phyloP scores from a whole-genome alignment of 2,113 vertebrate species.

The Eubucco bourcierii region DNA sequence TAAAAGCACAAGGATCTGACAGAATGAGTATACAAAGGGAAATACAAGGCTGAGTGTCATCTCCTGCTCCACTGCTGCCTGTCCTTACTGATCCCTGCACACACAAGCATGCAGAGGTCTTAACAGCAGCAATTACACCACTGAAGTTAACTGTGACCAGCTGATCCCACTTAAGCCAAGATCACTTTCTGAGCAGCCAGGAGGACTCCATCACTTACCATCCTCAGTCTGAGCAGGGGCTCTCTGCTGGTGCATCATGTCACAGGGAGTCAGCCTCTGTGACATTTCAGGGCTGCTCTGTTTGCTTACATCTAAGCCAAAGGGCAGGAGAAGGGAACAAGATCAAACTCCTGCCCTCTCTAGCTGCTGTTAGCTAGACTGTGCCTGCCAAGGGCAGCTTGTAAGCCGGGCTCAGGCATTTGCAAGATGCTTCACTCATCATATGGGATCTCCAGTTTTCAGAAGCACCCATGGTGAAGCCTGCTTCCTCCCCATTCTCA shows the following conservation, averaged over 20 bases:
- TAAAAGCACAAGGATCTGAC: not conserved
- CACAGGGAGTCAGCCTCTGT: not conserved
- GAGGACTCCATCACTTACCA: not conserved
- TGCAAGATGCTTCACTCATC: not conserved
- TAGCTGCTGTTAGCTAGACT: not conserved
- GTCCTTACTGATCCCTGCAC: accelerated
- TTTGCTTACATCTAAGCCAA: not conserved
- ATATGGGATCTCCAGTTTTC: not conserved
- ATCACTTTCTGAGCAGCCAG: not conserved
- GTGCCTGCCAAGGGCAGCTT: too few relatives aligned
- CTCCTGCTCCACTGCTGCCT: not conserved
- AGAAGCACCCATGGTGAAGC: not conserved
- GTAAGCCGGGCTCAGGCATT: not conserved
- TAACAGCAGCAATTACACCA: not conserved
- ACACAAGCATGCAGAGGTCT: not conserved
- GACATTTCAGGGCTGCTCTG: not conserved
- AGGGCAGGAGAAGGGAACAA: not conserved
- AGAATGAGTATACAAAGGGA: not conserved
- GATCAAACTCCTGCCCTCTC: not conserved
- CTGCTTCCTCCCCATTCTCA: not conserved
- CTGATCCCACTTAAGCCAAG: not conserved
- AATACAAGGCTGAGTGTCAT: not conserved
- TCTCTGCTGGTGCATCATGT: accelerated
- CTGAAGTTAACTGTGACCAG: not conserved
- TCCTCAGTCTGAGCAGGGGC: too few relatives aligned